Evolutionary conservation across 2,113 vertebrate species (phyloP).

Genomic region (Clarias batrachus): DNA sequence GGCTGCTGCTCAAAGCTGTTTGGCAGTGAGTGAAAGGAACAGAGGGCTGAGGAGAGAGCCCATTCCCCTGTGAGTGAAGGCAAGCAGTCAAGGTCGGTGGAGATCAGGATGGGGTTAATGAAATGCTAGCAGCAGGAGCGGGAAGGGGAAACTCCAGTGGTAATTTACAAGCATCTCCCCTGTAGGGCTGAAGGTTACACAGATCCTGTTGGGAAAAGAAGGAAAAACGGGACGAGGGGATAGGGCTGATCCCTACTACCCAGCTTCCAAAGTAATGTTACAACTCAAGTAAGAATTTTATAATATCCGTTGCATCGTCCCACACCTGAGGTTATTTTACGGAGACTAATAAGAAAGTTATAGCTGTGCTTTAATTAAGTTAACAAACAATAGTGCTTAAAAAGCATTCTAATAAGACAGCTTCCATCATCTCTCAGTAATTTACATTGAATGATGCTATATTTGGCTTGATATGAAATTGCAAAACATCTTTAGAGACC

Average conservation of each 20-base stretch:
- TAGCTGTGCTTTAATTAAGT: slow-evolving; percentile 39
- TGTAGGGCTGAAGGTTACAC: slow-evolving; percentile 60
- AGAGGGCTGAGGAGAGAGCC: slow-evolving; percentile 49
- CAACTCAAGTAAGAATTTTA: slow-evolving; percentile 7
- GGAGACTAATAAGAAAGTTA: slow-evolving; percentile 21
- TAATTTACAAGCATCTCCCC: slow-evolving; percentile 60
- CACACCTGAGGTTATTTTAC: neutral
- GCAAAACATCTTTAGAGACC: slow-evolving; percentile 36
- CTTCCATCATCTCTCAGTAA: slow-evolving; percentile 18
- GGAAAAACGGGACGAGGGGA: slow-evolving; percentile 41
- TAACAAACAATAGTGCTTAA: slow-evolving; percentile 48
- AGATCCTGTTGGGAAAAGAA: slow-evolving; percentile 51
- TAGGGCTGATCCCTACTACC: slow-evolving; percentile 34
- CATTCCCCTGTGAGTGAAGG: slow-evolving; percentile 63
- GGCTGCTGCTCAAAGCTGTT: slow-evolving; percentile 55
- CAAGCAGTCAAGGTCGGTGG: slow-evolving; percentile 62
- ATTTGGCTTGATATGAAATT: slow-evolving; percentile 39
- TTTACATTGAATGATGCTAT: slow-evolving; percentile 43
- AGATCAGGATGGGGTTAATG: slow-evolving; percentile 67
- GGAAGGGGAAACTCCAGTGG: slow-evolving; percentile 56
- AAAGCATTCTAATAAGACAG: slow-evolving; percentile 43
- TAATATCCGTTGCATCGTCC: neutral
- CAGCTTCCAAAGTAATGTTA: neutral
- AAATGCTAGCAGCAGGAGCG: slow-evolving; percentile 59
- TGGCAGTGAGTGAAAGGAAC: slow-evolving; percentile 49